Conservation (phyloP, 2,888 invertebrate species). For the Agriopis marginaria region DNA sequence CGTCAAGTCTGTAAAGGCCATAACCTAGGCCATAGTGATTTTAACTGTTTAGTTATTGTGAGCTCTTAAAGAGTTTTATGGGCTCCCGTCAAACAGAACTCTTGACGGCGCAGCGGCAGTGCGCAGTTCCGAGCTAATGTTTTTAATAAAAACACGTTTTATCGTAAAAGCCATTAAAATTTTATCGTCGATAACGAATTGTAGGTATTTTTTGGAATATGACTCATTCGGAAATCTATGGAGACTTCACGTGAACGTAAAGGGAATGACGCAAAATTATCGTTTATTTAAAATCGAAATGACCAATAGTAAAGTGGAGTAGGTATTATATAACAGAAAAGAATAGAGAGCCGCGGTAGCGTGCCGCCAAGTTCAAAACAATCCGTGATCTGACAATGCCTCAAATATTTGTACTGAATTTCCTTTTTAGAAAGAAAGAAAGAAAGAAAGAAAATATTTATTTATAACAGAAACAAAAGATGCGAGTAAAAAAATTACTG, state of each 20-base stretch:
- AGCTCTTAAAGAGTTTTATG: constrained; percentile 26
- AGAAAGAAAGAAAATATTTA: too few species aligned
- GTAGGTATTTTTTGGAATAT: constrained; percentile 33
- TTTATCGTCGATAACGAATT: constrained; percentile 51
- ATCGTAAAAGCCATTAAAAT: constrained; percentile 52
- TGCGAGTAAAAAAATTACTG: too few species aligned
- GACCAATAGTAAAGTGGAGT: too few species aligned
- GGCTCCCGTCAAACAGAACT: constrained; percentile 26
- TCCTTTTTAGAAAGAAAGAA: too few species aligned
- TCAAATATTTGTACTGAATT: too few species aligned
- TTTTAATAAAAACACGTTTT: constrained; percentile 57
- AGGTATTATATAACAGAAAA: too few species aligned
- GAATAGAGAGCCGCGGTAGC: too few species aligned
- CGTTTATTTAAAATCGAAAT: not conserved
- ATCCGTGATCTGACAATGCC: too few species aligned
- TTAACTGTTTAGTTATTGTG: constrained; percentile 14
- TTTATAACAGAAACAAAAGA: too few species aligned
- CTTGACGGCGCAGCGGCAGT: constrained; percentile 30
- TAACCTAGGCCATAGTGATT: constrained; percentile 1
- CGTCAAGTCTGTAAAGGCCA: constrained; percentile 1
- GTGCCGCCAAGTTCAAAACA: too few species aligned
- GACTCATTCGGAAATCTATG: constrained; percentile 33
- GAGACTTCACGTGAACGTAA: constrained; percentile 8
- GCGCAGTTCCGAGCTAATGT: constrained; percentile 52
- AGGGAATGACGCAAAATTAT: not conserved